Evolutionary conservation across 2,888 invertebrate genomes (phyloP).

Genomic region (Synanthedon tipuliformis): DNA sequence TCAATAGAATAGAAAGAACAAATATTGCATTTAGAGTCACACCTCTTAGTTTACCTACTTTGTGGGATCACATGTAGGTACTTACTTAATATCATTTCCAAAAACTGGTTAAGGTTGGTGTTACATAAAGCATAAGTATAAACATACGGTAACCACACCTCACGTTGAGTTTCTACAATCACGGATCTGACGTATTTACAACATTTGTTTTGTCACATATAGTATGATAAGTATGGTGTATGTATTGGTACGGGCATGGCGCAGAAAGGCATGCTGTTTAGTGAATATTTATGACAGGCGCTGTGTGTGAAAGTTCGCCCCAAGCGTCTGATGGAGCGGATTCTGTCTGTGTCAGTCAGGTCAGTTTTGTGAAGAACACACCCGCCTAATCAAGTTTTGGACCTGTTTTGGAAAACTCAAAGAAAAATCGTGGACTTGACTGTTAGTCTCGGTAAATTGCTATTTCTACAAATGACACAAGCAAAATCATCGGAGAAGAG

Average conservation of each 20-base stretch:
- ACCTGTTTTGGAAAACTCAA: too few relatives aligned
- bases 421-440: too few relatives aligned
- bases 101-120: neutral
- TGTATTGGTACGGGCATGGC: slow-evolving; percentile 1
- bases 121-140: slow-evolving; percentile 9
- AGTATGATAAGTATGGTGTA: neutral
- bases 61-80: too few relatives aligned
- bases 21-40: too few relatives aligned
- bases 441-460: too few relatives aligned
- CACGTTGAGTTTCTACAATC: slow-evolving; percentile 21
- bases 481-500: too few relatives aligned
- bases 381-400: neutral
- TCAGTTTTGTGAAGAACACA: neutral
- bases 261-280: slow-evolving; percentile 15
- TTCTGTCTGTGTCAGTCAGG: too few relatives aligned
- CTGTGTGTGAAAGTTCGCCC: slow-evolving; percentile 36
- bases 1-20: too few relatives aligned
- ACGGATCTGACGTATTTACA: slow-evolving; percentile 11
- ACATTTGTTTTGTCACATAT: slow-evolving; percentile 28
- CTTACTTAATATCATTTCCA: too few relatives aligned
- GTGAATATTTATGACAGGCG: slow-evolving; percentile 38
- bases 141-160: slow-evolving; percentile 7
- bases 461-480: too few relatives aligned
- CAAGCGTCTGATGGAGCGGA: slow-evolving; percentile 9
- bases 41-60: too few relatives aligned